Conservation (phyloP, 2,888 invertebrate species). For the Deilephila porcellus region DNA sequence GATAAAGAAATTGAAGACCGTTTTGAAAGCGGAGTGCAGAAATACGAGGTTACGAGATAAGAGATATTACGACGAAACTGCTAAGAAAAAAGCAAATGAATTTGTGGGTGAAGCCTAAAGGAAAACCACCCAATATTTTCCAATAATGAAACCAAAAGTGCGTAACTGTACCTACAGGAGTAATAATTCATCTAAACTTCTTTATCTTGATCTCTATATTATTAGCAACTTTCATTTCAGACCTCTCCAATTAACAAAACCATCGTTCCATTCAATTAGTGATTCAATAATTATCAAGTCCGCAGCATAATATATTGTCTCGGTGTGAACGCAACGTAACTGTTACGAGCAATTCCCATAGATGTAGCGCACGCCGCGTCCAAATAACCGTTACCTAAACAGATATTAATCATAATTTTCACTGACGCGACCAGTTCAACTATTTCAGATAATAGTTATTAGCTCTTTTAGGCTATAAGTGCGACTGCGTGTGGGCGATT, state of each 20-base stretch:
- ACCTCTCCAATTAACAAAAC: slow-evolving; percentile 3
- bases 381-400: slow-evolving; percentile 77
- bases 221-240: neutral
- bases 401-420: slow-evolving; percentile 85
- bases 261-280: neutral
- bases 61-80: too few relatives aligned
- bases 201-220: neutral
- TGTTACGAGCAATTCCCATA: slow-evolving; percentile 56
- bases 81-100: too few relatives aligned
- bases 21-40: too few relatives aligned
- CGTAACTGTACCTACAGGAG: too few relatives aligned
- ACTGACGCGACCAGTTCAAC: slow-evolving; percentile 76
- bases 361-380: slow-evolving; percentile 37
- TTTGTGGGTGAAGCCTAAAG: too few relatives aligned
- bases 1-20: too few relatives aligned
- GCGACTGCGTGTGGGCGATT: slow-evolving; percentile 74
- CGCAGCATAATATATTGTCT: slow-evolving; percentile 24
- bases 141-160: too few relatives aligned
- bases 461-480: slow-evolving; percentile 73
- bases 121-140: too few relatives aligned
- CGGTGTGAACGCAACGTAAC: slow-evolving; percentile 16
- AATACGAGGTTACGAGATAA: too few relatives aligned
- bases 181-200: neutral
- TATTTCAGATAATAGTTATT: slow-evolving; percentile 82
- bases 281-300: slow-evolving; percentile 19